Evolutionary conservation across 2,113 vertebrate genomes (phyloP).

Genomic region (Eupsittula cactorum): DNA sequence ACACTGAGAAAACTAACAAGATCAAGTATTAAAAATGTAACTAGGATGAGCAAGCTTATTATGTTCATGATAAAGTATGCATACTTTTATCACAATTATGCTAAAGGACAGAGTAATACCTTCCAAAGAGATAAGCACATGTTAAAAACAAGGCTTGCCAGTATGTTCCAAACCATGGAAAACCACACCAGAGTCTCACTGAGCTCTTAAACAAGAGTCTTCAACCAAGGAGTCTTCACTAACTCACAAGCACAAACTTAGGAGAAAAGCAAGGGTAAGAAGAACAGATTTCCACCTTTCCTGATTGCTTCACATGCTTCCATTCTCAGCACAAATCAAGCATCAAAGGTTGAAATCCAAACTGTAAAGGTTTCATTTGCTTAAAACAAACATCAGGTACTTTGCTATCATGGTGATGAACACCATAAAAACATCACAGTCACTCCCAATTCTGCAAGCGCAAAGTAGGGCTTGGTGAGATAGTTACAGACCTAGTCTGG

Average conservation of each 20-base stretch:
- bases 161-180: neutral
- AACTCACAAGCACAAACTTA: neutral
- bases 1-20: neutral
- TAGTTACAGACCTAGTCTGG: neutral
- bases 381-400: slow-evolving; percentile 14
- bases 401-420: slow-evolving; percentile 34
- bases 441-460: neutral
- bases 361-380: slow-evolving; percentile 5
- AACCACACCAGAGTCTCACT: neutral
- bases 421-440: neutral
- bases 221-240: neutral
- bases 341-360: slow-evolving; percentile 9
- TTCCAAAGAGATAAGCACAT: neutral
- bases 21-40: neutral
- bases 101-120: neutral
- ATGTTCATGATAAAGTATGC: neutral
- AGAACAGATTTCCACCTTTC: neutral
- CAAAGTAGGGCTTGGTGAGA: neutral
- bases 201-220: neutral
- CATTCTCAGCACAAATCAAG: neutral
- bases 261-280: neutral
- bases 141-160: neutral
- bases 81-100: neutral
- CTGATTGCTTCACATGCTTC: neutral
- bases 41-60: neutral